A percentile compares a stretch with the other conserved stretches of the same genome.
phyloP scores from a whole-genome alignment of 2,888 invertebrate species.

The Xestia rhomboidea region DNA sequence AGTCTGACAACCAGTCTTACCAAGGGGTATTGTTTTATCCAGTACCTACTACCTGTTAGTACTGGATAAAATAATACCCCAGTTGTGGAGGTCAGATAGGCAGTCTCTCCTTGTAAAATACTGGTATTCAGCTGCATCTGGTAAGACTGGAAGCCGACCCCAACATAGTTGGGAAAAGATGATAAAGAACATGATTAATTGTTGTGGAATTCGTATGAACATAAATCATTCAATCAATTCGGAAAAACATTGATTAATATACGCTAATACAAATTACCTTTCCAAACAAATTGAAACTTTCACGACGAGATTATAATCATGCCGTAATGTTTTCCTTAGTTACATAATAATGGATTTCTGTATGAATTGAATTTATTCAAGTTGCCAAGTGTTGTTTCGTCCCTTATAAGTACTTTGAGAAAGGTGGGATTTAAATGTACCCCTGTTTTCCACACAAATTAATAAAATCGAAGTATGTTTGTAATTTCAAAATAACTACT shows the following conservation, averaged over 20 bases:
- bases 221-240: background rate
- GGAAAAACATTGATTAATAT: background rate
- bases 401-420: slow-evolving; percentile 28
- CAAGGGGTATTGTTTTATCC: no score
- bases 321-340: slow-evolving; percentile 12
- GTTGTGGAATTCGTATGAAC: background rate
- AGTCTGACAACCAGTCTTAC: no score
- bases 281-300: slow-evolving; percentile 28
- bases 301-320: slow-evolving; percentile 26
- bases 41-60: no score
- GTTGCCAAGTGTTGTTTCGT: slow-evolving; percentile 25
- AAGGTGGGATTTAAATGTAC: slow-evolving; percentile 20
- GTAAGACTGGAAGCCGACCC: background rate
- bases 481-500: no score
- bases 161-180: background rate
- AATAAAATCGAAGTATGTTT: no score
- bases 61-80: no score
- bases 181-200: background rate
- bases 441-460: background rate
- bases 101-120: no score
- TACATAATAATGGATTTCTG: slow-evolving; percentile 34
- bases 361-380: slow-evolving; percentile 32
- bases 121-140: background rate
- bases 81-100: no score
- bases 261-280: background rate